Evolutionary conservation across 2,888 invertebrate genomes (phyloP).

Genomic region (Doris montereyensis): DNA sequence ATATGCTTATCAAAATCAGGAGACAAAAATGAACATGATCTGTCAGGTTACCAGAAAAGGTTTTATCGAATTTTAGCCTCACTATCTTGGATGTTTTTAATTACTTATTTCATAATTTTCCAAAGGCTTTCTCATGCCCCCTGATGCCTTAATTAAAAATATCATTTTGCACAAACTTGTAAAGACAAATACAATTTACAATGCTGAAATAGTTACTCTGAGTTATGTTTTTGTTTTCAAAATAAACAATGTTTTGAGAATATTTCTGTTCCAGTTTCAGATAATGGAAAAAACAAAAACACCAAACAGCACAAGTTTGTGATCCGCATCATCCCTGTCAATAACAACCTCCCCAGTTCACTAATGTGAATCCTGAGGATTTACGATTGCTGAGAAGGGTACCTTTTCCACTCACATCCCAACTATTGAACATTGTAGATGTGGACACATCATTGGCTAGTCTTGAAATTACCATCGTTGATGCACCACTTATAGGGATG

Average conservation of each 20-base stretch:
- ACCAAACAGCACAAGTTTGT: conserved; percentile 59
- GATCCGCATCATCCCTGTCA: conserved; percentile 62
- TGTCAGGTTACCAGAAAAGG: no score
- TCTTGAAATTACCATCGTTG: conserved; percentile 52
- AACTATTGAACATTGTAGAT: conserved; percentile 57
- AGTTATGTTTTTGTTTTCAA: no score
- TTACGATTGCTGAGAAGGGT: conserved; percentile 58
- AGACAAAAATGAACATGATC: no score
- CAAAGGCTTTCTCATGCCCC: no score
- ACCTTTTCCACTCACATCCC: conserved; percentile 53
- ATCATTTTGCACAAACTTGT: no score
- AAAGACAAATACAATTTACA: no score
- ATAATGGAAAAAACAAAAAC: conserved; percentile 48
- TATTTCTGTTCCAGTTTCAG: conserved; percentile 52
- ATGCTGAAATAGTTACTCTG: no score
- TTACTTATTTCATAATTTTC: no score
- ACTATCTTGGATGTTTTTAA: no score
- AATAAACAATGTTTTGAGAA: neutral
- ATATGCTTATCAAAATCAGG: no score
- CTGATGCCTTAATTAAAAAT: no score
- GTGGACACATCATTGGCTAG: conserved; percentile 57
- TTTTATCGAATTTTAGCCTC: no score
- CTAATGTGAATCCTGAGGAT: conserved; percentile 44
- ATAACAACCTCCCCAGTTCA: conserved; percentile 64
- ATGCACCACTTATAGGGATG: conserved; percentile 53